Percentiles rank a stretch among this genome's conserved stretches.
Evolutionary conservation across 2,888 invertebrate genomes (phyloP).

Genomic region (Cheilosia pagana): DNA sequence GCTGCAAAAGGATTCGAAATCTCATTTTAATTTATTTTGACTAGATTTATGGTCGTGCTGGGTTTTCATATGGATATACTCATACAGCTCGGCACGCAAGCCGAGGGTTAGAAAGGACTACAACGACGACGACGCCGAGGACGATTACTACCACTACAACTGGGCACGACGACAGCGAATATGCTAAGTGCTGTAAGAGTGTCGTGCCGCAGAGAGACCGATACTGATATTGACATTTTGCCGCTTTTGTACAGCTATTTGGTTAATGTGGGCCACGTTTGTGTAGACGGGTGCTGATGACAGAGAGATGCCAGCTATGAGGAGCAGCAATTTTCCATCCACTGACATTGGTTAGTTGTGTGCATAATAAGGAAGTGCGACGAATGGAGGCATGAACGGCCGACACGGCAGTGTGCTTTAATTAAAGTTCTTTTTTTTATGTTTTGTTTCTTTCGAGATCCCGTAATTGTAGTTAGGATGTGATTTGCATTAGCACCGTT

Average conservation of each 20-base stretch:
- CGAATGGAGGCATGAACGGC: slow-evolving; percentile 6
- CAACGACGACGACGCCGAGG: slow-evolving; percentile 3
- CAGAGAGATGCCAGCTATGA: slow-evolving; percentile 43
- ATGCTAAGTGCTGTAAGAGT: slow-evolving; percentile 71
- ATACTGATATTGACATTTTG: slow-evolving; percentile 73
- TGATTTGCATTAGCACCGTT: slow-evolving; percentile 73
- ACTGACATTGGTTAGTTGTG: slow-evolving; percentile 69
- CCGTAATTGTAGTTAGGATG: slow-evolving; percentile 69
- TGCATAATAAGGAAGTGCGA: slow-evolving; percentile 58
- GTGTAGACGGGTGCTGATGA: slow-evolving; percentile 48
- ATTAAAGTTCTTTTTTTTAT: slow-evolving; percentile 57
- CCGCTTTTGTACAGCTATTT: slow-evolving; percentile 70
- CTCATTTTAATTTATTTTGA: slow-evolving; percentile 75
- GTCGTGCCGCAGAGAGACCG: slow-evolving; percentile 68
- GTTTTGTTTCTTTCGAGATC: slow-evolving; percentile 41
- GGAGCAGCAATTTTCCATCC: slow-evolving; percentile 42
- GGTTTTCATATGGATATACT: slow-evolving; percentile 27
- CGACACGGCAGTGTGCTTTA: slow-evolving; percentile 48
- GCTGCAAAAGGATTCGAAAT: slow-evolving; percentile 69
- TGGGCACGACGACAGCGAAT: slow-evolving; percentile 53
- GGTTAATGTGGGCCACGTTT: slow-evolving; percentile 59
- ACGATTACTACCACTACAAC: slow-evolving; percentile 11
- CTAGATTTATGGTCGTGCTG: slow-evolving; percentile 71
- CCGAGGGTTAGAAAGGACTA: slow-evolving; percentile 7
- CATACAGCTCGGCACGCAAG: slow-evolving; percentile 53